phyloP scores from a whole-genome alignment of 1,140 invertebrate species.

The Triops longicaudatus region DNA sequence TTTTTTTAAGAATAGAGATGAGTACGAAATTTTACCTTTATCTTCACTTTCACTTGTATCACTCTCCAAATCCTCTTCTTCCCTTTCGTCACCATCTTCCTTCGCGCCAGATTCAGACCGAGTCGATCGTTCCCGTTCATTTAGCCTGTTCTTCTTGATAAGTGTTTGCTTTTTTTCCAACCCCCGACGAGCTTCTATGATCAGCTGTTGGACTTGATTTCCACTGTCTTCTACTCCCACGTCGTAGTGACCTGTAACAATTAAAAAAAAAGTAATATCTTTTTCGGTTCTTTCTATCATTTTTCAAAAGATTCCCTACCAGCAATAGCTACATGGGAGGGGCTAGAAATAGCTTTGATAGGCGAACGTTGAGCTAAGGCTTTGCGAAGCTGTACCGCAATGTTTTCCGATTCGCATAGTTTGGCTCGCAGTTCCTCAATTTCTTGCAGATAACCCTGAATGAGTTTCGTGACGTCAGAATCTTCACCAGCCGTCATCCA shows the following conservation, averaged over 20 bases:
- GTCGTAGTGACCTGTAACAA: not conserved
- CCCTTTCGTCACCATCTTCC: not conserved
- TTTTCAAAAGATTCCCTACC: not conserved
- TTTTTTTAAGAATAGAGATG: not conserved
- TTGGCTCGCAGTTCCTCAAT: conserved; percentile 82
- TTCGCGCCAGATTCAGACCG: not conserved
- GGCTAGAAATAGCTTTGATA: conserved; percentile 30
- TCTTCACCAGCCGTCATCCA: conserved; percentile 53
- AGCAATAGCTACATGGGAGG: not conserved
- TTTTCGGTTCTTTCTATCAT: too few species aligned
- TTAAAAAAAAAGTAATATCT: not conserved
- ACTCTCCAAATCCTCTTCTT: not conserved
- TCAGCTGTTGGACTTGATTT: not conserved
- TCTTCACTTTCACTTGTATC: not conserved
- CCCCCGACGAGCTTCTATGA: not conserved
- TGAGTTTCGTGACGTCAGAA: conserved; percentile 55
- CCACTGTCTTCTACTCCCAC: not conserved
- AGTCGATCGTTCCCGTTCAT: not conserved
- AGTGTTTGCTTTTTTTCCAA: not conserved
- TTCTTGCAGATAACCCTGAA: conserved; percentile 78
- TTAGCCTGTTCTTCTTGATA: not conserved
- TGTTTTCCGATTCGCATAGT: conserved; percentile 76
- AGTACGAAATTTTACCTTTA: not conserved
- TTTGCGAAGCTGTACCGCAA: conserved; percentile 67
- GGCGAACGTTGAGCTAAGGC: conserved; percentile 32